These are phyloP conservation scores for Mobula hypostoma DNA, from an alignment of 2,113 vertebrate genomes.

Conservation along the genomic window DNA sequence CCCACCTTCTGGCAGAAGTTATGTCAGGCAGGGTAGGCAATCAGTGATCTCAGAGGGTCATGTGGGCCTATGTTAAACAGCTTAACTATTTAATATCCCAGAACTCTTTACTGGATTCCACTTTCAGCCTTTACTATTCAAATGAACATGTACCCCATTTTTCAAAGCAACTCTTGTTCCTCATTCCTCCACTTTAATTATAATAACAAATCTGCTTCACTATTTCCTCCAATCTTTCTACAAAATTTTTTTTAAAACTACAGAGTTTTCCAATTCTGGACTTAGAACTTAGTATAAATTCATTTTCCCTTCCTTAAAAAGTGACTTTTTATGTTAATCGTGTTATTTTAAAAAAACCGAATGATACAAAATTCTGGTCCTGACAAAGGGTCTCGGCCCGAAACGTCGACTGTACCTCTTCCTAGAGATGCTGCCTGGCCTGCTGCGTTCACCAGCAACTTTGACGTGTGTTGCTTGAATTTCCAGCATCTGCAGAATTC, in stretches of 20 bases:
- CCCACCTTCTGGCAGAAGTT: too few species aligned
- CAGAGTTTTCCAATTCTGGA: not conserved
- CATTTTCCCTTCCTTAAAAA: not conserved
- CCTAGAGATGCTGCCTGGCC: too few species aligned
- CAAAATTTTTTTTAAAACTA: not conserved
- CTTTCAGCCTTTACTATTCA: not conserved
- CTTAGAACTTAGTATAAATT: not conserved
- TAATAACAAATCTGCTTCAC: not conserved
- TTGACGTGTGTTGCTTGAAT: too few species aligned
- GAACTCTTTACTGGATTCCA: not conserved
- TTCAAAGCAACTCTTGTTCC: not conserved
- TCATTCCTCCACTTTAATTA: not conserved
- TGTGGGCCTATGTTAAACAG: too few species aligned
- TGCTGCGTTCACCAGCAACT: too few species aligned
- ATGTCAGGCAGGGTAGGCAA: too few species aligned
- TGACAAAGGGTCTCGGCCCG: too few species aligned
- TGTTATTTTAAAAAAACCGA: too few species aligned
- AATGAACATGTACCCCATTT: not conserved
- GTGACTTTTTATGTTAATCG: not conserved
- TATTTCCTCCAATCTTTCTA: not conserved
- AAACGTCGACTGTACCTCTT: too few species aligned
- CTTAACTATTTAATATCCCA: not conserved
- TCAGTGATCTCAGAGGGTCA: too few species aligned
- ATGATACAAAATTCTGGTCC: too few species aligned
- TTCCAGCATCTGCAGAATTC: too few species aligned